These are phyloP conservation scores for Lepeophtheirus salmonis DNA, from an alignment of 1,140 invertebrate species.

Conservation along the genomic window DNA sequence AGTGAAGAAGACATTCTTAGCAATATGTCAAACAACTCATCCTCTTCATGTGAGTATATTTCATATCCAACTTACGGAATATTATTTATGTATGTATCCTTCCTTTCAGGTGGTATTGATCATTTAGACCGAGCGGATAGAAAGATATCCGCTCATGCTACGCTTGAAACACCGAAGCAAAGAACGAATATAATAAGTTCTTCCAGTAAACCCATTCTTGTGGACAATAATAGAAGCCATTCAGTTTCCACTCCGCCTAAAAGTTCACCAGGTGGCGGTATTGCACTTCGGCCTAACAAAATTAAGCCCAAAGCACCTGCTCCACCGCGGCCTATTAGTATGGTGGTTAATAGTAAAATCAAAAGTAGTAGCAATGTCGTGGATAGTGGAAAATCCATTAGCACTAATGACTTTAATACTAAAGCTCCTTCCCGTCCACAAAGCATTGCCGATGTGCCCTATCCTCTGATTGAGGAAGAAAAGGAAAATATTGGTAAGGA, in stretches of 20 bases:
- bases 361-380: no score
- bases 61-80: not conserved
- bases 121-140: slow-evolving; percentile 1
- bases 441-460: slow-evolving; percentile 2
- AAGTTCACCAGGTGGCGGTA: not conserved
- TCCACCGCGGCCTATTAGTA: not conserved
- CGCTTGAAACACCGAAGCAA: slow-evolving; percentile 10
- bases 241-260: not conserved
- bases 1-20: not conserved
- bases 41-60: not conserved
- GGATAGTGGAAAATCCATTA: no score
- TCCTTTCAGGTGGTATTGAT: not conserved
- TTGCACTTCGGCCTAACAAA: not conserved
- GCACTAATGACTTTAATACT: no score
- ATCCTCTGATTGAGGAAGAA: no score
- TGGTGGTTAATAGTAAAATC: not conserved
- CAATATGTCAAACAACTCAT: not conserved
- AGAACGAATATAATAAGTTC: not conserved
- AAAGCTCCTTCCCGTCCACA: no score
- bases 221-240: not conserved
- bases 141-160: slow-evolving; percentile 17
- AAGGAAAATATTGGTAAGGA: no score
- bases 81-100: not conserved
- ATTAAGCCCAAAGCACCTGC: not conserved
- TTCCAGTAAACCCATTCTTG: not conserved